Percentiles rank a stretch among this genome's conserved stretches.
These are phyloP conservation scores for Nephila pilipes DNA, from an alignment of 1,140 invertebrate species.

Conservation along the genomic window DNA sequence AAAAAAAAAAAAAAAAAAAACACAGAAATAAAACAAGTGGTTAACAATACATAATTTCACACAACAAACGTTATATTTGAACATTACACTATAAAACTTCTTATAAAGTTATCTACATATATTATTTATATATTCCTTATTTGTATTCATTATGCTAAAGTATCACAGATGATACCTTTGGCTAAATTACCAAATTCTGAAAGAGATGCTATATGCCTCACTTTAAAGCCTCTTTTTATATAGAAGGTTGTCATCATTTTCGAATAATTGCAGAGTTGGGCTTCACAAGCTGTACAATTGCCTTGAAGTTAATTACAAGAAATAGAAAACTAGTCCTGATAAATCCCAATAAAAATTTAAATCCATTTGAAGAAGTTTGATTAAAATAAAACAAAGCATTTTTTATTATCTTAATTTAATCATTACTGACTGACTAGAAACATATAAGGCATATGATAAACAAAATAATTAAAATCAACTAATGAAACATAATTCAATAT, in stretches of 20 bases:
- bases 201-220: conserved; percentile 43
- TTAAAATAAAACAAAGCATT: not conserved
- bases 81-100: conserved; percentile 70
- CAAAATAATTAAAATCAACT: too few species aligned
- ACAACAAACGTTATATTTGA: conserved; percentile 55
- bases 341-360: not conserved
- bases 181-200: conserved; percentile 75
- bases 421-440: too few species aligned
- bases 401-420: too few species aligned
- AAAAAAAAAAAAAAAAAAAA: too few species aligned
- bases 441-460: too few species aligned
- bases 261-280: conserved; percentile 39
- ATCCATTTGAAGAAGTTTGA: not conserved
- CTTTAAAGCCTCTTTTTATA: conserved; percentile 42
- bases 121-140: conserved; percentile 67
- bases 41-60: conserved; percentile 46
- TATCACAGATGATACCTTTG: conserved; percentile 77
- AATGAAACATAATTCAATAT: too few species aligned
- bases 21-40: not conserved
- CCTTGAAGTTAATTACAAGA: not conserved
- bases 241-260: not conserved
- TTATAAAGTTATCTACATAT: conserved; percentile 75
- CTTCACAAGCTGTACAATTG: not conserved
- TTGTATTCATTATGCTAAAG: conserved; percentile 71
- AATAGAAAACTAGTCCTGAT: too few species aligned